Conservation (phyloP, 1,140 invertebrate genomes). For the Trichonephila clavata region DNA sequence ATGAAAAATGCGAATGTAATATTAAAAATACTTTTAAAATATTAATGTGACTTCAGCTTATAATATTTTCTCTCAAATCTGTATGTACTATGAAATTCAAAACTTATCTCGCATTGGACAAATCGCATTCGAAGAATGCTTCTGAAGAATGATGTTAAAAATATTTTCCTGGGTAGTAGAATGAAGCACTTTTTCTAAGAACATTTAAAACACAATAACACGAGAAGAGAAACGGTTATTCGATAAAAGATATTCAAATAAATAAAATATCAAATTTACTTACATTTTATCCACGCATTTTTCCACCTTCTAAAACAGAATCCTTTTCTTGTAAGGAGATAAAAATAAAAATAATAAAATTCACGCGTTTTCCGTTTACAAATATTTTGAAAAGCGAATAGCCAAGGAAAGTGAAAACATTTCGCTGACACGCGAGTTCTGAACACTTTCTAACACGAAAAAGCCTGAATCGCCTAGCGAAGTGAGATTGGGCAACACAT, state of each 20-base stretch:
- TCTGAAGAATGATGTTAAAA: no score
- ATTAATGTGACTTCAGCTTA: no score
- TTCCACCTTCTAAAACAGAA: neutral
- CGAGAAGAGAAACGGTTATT: no score
- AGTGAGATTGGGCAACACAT: slow-evolving; percentile 34
- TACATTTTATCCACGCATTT: neutral
- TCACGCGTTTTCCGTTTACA: neutral
- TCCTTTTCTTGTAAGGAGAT: neutral
- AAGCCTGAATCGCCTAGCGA: neutral
- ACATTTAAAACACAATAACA: no score
- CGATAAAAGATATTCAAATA: neutral
- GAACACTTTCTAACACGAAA: neutral
- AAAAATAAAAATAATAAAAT: neutral
- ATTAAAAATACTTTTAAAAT: no score
- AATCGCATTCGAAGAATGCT: no score
- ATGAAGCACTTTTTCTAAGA: no score
- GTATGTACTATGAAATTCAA: no score
- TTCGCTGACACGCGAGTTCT: neutral
- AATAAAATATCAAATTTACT: neutral
- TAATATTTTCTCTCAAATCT: no score
- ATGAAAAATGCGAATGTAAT: no score
- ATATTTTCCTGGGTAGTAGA: no score
- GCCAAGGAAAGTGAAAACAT: neutral
- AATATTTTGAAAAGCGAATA: slow-evolving; percentile 15
- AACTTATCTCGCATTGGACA: no score